A percentile compares a stretch with the other conserved stretches of the same genome.
Conservation (phyloP, 2,113 vertebrate genomes). For the Typhlomys cinereus region DNA sequence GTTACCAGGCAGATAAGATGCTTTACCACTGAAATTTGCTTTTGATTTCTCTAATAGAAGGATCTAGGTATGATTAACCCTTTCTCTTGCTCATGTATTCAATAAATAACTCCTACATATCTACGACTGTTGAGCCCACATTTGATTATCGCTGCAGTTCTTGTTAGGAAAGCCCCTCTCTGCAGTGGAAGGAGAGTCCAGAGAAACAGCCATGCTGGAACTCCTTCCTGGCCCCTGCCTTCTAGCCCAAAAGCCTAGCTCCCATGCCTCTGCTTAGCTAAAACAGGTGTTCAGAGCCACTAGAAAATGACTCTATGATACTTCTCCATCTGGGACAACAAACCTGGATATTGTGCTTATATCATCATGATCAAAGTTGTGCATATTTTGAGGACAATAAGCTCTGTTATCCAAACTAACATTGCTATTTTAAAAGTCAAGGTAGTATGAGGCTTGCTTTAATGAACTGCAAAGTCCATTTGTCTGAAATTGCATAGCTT, state of each 20-base stretch:
- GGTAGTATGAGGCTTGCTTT: slow-evolving; percentile 12
- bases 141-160: background rate
- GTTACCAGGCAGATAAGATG: background rate
- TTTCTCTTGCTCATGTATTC: background rate
- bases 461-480: slow-evolving; percentile 5
- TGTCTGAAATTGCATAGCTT: background rate
- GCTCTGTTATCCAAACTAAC: background rate
- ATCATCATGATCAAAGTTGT: background rate
- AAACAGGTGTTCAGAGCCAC: background rate
- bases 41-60: slow-evolving; percentile 13
- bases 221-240: background rate
- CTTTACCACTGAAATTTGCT: background rate
- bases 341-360: background rate
- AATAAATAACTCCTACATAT: background rate
- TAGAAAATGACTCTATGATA: background rate
- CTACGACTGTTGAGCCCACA: background rate
- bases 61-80: background rate
- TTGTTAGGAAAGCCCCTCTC: background rate
- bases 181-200: background rate
- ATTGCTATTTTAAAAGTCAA: background rate
- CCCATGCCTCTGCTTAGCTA: background rate
- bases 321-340: background rate
- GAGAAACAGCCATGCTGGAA: background rate
- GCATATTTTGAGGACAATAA: background rate
- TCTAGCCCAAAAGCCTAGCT: background rate